Conservation (phyloP, 1,140 invertebrate genomes). For the honey bee (Apis mellifera) region Amel_HAv3.1 CM009938.2:11001-11500, state of each 20-base stretch:
- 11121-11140: constrained; percentile 62
- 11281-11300: constrained; percentile 53
- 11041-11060: constrained; percentile 59
- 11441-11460: constrained; percentile 63
- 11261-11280: constrained; percentile 53
- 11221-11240: constrained; percentile 54
- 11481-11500: constrained; percentile 4
- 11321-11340: constrained; percentile 39
- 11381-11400: constrained; percentile 21
- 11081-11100: too few relatives aligned
- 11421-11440: constrained; percentile 67
- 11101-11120: too few relatives aligned
- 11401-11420: background rate
- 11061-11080: constrained; percentile 54
- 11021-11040: constrained; percentile 59
- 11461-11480: constrained; percentile 29
- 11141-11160: constrained; percentile 65
- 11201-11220: constrained; percentile 66
- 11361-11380: constrained; percentile 4
- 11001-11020: constrained; percentile 63
- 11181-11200: constrained; percentile 55
- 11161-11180: constrained; percentile 64
- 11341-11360: constrained; percentile 29
- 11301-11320: constrained; percentile 37
- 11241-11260: constrained; percentile 29